Evolutionary conservation across 2,888 invertebrate genomes (phyloP), one percentile per base, ranked within the genome.

Genomic region (Chrysolina haemoptera): DNA sequence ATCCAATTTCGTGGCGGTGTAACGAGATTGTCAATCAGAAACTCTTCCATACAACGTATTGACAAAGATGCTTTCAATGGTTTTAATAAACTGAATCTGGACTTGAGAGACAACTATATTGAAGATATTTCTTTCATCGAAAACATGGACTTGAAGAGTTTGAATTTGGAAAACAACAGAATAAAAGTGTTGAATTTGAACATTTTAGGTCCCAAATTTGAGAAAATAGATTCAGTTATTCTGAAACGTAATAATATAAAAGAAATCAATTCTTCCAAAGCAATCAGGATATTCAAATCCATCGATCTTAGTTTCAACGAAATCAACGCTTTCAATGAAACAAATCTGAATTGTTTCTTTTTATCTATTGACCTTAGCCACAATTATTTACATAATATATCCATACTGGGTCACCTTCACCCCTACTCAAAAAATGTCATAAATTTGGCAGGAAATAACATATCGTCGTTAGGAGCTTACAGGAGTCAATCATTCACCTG

Each of bases 291-390:
- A 50, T 48, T 66, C 4, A 9, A 8, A 27, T 50, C 22, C 35
- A 20, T 66, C 20, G 66, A 66, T 48, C 18, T 66, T 27, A 66
- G 66, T 16, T 50, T 35, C 35, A 66, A 66, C 22, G n/a, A 35
- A 16, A 48, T 66, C n/a, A 16, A 27, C n/a, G 50, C n/a, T 6
- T 66, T 66, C 66, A 66, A 66, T 35, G 66, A 48, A 22, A 50
- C 66, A n/a, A 22, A 48, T 27, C 66, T 66, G 2, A 66, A 66
- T 66, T 48, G 48, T 35, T 66, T 66, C 27, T 43, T 50, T n/a
- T 20, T 16, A 11, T 66, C 66, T 22, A 66, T 66, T 43, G 35
- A 66, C 22, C 27, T 66, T 8, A 50, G 66, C 27, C 11, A 48
- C 18, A 66, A 66, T 40, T n/a, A 59, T 2, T 35, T 59, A 35